These are phyloP conservation scores for Astyanax mexicanus DNA, from an alignment of 2,797 vertebrate species.

Conservation along the genomic window DNA sequence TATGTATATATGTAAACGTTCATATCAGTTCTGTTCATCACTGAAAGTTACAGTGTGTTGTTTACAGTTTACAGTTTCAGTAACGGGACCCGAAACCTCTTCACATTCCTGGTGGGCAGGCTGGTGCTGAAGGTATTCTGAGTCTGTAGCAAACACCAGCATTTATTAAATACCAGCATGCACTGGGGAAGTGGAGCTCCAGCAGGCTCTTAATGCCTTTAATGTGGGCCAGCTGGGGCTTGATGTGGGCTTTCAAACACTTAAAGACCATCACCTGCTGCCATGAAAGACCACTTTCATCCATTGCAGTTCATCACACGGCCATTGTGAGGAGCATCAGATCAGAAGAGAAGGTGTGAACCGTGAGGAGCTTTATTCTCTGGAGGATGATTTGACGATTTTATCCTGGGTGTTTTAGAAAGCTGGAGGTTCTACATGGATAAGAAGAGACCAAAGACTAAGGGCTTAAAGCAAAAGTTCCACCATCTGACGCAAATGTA, in stretches of 20 bases:
- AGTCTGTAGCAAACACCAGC: conserved; percentile 41
- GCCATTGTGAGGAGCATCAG: conserved; percentile 31
- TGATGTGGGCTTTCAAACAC: conserved; percentile 52
- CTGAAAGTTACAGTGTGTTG: too few relatives aligned
- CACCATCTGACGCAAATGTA: too few relatives aligned
- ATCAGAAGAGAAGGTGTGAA: neutral
- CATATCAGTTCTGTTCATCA: too few relatives aligned
- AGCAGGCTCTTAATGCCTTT: conserved; percentile 20
- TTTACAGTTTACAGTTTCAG: neutral
- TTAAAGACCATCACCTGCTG: conserved; percentile 48
- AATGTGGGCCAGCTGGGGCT: conserved; percentile 41
- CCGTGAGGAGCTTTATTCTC: neutral
- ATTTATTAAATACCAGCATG: conserved; percentile 50
- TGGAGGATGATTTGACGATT: conserved; percentile 1
- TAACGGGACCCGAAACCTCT: neutral
- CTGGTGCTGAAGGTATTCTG: neutral
- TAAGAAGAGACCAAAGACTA: neutral
- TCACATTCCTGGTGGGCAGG: neutral
- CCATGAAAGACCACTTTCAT: conserved; percentile 41
- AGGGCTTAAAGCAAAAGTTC: neutral
- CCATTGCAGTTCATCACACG: conserved; percentile 31
- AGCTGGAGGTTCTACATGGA: neutral
- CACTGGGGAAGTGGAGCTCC: conserved; percentile 26
- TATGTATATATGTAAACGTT: too few relatives aligned
- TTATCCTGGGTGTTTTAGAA: neutral